Conservation (phyloP, 2,113 vertebrate genomes). For the Entosphenus tridentatus region DNA sequence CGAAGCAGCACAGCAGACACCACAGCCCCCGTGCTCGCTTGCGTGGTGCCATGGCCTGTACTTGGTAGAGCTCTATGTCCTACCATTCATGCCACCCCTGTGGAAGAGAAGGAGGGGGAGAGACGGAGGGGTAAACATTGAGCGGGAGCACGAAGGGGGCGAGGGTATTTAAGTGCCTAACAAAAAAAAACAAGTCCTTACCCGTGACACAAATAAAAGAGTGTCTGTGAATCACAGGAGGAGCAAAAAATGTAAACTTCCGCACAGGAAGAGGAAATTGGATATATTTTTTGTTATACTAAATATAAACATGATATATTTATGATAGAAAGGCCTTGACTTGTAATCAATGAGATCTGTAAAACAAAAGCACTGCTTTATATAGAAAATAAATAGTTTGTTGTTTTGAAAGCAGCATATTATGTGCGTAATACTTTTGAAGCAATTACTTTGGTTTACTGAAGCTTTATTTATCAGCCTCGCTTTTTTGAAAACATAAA, state of each 20-base stretch:
- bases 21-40: conserved; percentile 71
- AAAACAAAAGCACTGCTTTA: too few species aligned
- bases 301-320: too few species aligned
- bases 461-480: too few species aligned
- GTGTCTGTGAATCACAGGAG: not conserved
- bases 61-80: not conserved
- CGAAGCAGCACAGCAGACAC: conserved; percentile 83
- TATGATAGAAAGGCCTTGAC: too few species aligned
- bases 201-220: not conserved
- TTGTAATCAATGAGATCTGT: too few species aligned
- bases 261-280: not conserved
- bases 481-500: too few species aligned
- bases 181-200: too few species aligned
- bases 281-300: too few species aligned
- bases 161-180: not conserved
- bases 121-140: not conserved
- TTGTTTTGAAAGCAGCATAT: too few species aligned
- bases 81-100: not conserved
- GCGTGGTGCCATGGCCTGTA: conserved; percentile 53
- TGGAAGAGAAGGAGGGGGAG: not conserved
- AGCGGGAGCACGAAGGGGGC: not conserved
- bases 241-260: not conserved
- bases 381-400: too few species aligned
- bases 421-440: too few species aligned
- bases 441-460: too few species aligned